Percentiles rank a stretch among this genome's conserved stretches.
Conservation (phyloP, 1,140 invertebrate genomes). For the Hylaeus volcanicus region DNA sequence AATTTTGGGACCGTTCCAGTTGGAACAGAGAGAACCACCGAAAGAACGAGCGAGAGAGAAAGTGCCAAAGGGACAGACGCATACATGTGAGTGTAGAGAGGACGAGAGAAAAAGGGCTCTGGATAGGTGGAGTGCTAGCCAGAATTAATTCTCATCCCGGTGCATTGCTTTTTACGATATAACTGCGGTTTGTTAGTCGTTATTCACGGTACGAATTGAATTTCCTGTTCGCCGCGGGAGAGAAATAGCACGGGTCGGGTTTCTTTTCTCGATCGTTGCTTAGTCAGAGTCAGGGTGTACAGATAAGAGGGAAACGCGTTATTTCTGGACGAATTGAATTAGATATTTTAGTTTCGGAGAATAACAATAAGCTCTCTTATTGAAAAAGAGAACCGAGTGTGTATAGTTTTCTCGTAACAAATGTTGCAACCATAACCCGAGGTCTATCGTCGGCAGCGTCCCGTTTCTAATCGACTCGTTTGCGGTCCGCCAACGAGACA, state of each 20-base stretch:
- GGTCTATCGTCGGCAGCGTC: neutral
- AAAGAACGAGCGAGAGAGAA: conserved; percentile 5
- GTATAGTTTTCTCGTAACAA: neutral
- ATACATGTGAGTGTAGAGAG: conserved; percentile 24
- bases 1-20: conserved; percentile 79
- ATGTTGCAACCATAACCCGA: neutral
- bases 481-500: neutral
- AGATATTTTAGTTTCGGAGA: no score
- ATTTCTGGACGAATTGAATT: no score
- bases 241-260: conserved; percentile 38
- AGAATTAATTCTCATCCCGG: conserved; percentile 80
- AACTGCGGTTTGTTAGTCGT: conserved; percentile 81
- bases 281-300: no score
- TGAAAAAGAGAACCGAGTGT: no score
- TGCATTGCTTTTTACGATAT: conserved; percentile 81
- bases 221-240: conserved; percentile 58
- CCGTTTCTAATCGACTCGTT: conserved; percentile 5
- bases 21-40: conserved; percentile 41
- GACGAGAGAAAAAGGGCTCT: conserved; percentile 20
- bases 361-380: no score
- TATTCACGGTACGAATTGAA: conserved; percentile 79
- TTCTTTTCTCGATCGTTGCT: conserved; percentile 7
- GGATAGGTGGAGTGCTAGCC: conserved; percentile 70
- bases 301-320: no score
- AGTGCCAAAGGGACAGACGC: conserved; percentile 16